Conservation (phyloP, 2,113 vertebrate species). For the Aegithalos caudatus region DNA sequence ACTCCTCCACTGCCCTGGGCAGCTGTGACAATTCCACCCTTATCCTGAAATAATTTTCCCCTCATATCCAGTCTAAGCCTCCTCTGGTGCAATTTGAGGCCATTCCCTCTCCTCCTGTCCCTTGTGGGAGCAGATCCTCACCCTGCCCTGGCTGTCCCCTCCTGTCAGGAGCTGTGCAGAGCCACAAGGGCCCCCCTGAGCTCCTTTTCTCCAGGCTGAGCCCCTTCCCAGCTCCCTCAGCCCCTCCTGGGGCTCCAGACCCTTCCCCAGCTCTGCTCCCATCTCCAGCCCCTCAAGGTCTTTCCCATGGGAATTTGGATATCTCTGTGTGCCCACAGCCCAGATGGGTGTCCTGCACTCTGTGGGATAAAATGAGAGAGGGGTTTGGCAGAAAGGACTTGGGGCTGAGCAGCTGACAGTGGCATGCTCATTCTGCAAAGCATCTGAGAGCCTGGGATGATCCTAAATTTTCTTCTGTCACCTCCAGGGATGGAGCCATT, state of each 20-base stretch:
- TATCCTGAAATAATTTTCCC: neutral
- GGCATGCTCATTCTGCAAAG: neutral
- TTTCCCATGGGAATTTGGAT: neutral
- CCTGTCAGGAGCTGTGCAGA: neutral
- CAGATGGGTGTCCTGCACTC: neutral
- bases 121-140: neutral
- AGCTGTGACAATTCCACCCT: neutral
- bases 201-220: neutral
- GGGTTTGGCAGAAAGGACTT: neutral
- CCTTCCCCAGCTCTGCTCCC: rapidly evolving
- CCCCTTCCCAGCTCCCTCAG: neutral
- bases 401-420: neutral
- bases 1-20: neutral
- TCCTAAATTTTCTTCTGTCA: neutral
- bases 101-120: neutral
- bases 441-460: neutral
- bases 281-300: rapidly evolving
- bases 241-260: rapidly evolving
- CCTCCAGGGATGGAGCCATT: neutral
- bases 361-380: neutral
- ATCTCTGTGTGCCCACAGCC: neutral
- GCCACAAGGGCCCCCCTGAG: neutral
- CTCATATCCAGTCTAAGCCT: neutral
- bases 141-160: rapidly evolving
- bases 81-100: rapidly evolving